phyloP scores from a whole-genome alignment of 2,797 vertebrate species.

The Sebastiscus albofasciatus region DNA sequence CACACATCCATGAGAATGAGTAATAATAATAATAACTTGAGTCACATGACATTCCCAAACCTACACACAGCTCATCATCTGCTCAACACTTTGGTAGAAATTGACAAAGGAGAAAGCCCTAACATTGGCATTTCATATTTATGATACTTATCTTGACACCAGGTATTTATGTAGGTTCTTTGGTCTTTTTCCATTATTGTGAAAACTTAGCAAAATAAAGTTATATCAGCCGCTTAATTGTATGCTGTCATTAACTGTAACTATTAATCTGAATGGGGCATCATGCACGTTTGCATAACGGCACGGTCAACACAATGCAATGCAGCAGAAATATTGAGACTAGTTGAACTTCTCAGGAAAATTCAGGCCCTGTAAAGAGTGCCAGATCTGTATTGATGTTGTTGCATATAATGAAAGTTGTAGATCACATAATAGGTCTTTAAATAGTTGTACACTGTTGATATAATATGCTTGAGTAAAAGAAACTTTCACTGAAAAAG shows the following conservation, averaged over 20 bases:
- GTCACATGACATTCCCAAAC: neutral
- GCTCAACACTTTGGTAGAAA: neutral
- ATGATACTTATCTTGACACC: neutral
- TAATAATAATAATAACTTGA: neutral
- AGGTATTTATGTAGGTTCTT: neutral
- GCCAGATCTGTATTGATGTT: neutral
- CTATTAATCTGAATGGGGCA: neutral
- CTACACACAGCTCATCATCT: neutral
- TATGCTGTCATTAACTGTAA: neutral
- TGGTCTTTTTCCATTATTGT: neutral
- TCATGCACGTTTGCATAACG: neutral
- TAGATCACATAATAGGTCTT: neutral
- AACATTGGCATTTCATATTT: neutral
- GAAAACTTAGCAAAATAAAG: neutral
- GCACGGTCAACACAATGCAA: neutral
- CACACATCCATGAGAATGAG: neutral
- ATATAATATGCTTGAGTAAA: neutral
- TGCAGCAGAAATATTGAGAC: neutral
- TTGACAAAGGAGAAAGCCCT: neutral
- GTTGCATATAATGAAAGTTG: too few relatives aligned
- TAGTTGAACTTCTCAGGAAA: neutral
- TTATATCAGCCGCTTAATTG: neutral
- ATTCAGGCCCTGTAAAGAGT: neutral
- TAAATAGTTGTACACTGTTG: neutral
- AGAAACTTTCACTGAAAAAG: neutral